Conservation (phyloP, 2,888 invertebrate species). For the Drosophila emarginata region DNA sequence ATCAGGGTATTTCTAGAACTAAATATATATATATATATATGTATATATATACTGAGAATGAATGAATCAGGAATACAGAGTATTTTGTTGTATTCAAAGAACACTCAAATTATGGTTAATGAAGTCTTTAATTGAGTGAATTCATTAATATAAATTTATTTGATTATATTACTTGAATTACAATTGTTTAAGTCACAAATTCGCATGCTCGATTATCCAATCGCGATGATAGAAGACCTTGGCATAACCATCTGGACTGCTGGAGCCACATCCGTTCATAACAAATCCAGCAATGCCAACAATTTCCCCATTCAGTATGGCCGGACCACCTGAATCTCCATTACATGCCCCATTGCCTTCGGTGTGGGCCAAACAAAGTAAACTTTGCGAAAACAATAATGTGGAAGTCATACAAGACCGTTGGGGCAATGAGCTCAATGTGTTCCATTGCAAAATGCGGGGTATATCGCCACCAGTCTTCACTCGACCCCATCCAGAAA, state of each 20-base stretch:
- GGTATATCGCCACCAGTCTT: conserved; percentile 60
- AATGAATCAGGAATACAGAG: too few species aligned
- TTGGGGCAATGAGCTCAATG: conserved; percentile 54
- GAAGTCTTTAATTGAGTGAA: background rate
- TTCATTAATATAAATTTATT: too few species aligned
- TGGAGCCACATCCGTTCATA: conserved; percentile 62
- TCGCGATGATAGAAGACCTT: conserved; percentile 61
- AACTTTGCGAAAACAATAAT: conserved; percentile 35
- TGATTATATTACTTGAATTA: too few species aligned
- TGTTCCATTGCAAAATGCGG: conserved; percentile 63
- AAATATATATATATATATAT: too few species aligned
- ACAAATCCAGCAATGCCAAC: conserved; percentile 78
- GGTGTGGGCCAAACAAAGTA: conserved; percentile 67
- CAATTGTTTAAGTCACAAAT: conserved; percentile 36
- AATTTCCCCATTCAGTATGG: conserved; percentile 64
- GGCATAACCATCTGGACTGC: conserved; percentile 70
- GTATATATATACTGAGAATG: too few species aligned
- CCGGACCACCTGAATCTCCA: conserved; percentile 79
- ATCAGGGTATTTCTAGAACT: background rate
- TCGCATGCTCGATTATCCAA: conserved; percentile 59
- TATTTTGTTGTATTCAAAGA: too few species aligned
- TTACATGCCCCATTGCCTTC: conserved; percentile 71
- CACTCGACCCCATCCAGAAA: conserved; percentile 74
- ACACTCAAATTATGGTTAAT: too few species aligned
- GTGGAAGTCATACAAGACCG: conserved; percentile 45